phyloP scores from a whole-genome alignment of 2,888 invertebrate genomes.

The Nomada lathburiana region DNA sequence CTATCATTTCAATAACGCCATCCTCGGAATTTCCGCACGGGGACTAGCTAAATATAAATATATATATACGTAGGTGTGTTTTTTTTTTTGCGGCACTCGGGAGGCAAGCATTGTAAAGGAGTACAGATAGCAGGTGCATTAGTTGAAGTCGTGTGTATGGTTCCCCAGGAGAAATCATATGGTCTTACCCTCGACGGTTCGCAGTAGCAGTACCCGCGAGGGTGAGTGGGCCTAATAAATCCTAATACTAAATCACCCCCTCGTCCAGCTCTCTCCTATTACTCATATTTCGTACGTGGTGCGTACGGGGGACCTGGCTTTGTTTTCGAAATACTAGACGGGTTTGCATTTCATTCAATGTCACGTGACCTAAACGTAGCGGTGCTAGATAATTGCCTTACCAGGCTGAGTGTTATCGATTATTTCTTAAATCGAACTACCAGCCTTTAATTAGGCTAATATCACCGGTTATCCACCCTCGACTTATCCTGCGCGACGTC shows the following conservation, averaged over 20 bases:
- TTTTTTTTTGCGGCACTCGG: conserved; percentile 26
- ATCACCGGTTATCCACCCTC: conserved; percentile 43
- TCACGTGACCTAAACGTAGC: conserved; percentile 41
- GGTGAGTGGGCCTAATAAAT: conserved; percentile 81
- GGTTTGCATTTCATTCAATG: conserved; percentile 70
- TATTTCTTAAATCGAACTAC: conserved; percentile 44
- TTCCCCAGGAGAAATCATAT: conserved; percentile 83
- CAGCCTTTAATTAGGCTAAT: conserved; percentile 50
- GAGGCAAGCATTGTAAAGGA: conserved; percentile 53
- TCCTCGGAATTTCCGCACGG: conserved; percentile 19
- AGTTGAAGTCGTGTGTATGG: conserved; percentile 77
- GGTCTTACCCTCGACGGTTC: conserved; percentile 79
- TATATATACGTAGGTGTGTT: conserved; percentile 6
- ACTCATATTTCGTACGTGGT: conserved; percentile 78
- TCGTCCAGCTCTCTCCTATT: conserved; percentile 69
- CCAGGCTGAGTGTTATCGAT: conserved; percentile 36
- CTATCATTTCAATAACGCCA: conserved; percentile 25
- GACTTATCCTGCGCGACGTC: conserved; percentile 20
- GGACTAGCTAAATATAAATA: conserved; percentile 44
- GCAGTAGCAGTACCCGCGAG: conserved; percentile 61
- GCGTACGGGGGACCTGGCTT: conserved; percentile 21
- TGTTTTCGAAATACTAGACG: conserved; percentile 70
- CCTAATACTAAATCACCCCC: conserved; percentile 82
- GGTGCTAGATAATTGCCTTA: conserved; percentile 65
- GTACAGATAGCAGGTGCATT: conserved; percentile 80